These are phyloP conservation scores for Zootermopsis nevadensis DNA, from an alignment of 2,888 invertebrate genomes.

Conservation along the genomic window DNA sequence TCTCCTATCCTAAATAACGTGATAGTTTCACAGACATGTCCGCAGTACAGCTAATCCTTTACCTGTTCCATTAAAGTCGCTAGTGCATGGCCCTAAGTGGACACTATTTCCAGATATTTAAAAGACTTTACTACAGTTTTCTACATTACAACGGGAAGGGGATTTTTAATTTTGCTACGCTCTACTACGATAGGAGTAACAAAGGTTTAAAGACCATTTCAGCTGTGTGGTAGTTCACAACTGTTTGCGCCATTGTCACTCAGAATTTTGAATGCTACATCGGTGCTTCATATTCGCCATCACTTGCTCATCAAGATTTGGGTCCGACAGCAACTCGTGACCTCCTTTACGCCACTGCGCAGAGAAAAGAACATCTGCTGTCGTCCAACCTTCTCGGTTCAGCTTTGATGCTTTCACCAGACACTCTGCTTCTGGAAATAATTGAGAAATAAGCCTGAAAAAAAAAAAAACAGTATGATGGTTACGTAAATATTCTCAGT, in stretches of 20 bases:
- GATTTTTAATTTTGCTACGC: too few relatives aligned
- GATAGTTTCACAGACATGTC: too few relatives aligned
- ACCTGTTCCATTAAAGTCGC: too few relatives aligned
- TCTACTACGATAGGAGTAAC: too few relatives aligned
- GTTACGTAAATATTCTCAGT: not conserved
- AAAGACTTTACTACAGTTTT: too few relatives aligned
- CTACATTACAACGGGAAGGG: too few relatives aligned
- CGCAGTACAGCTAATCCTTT: too few relatives aligned
- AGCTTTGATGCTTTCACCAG: constrained; percentile 66
- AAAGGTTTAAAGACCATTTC: too few relatives aligned
- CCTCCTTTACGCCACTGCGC: constrained; percentile 57
- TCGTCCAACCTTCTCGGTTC: constrained; percentile 71
- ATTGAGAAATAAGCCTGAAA: not conserved
- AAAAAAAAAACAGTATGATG: not conserved
- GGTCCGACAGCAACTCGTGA: constrained; percentile 56
- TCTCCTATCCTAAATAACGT: too few relatives aligned
- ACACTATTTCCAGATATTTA: too few relatives aligned
- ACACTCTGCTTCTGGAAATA: constrained; percentile 62
- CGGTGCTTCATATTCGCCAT: constrained; percentile 35
- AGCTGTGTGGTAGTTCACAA: too few relatives aligned
- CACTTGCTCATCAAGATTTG: constrained; percentile 58
- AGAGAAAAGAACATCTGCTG: constrained; percentile 63
- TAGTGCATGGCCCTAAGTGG: too few relatives aligned
- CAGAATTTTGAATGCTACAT: not conserved
- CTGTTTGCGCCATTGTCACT: not conserved